phyloP scores from a whole-genome alignment of 30 jellyfish, hydroid and myxozoan species.

The Aurelia aurita region DNA sequence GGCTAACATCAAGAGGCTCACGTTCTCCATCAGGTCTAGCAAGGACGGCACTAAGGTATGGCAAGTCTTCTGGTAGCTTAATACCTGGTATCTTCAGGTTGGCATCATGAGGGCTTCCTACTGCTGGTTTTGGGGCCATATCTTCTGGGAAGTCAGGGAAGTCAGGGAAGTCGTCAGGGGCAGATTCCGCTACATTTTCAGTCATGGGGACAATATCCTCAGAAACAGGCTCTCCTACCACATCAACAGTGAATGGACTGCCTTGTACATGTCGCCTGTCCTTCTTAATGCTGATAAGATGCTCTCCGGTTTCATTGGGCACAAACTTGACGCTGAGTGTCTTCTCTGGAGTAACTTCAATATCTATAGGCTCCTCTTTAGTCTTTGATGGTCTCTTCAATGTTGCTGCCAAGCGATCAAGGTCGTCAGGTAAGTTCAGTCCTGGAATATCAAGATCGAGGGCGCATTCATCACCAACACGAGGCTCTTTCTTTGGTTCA shows the following conservation, averaged over 20 bases:
- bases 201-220: conserved; percentile 67
- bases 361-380: conserved; percentile 89
- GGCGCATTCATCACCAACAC: conserved; percentile 94
- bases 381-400: conserved; percentile 89
- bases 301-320: conserved; percentile 96
- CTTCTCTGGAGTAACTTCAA: conserved; percentile 76
- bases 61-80: conserved; percentile 78
- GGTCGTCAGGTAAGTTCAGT: conserved; percentile 84
- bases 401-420: conserved; percentile 80
- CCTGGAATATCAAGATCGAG: conserved; percentile 93
- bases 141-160: conserved; percentile 47
- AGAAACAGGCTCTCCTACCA: conserved; percentile 79
- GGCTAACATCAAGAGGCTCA: conserved; percentile 86
- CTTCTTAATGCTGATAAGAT: conserved; percentile 83
- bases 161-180: conserved; percentile 52
- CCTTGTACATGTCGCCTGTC: conserved; percentile 91
- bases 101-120: conserved; percentile 87
- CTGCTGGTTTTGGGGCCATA: conserved; percentile 67
- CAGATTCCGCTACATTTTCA: conserved; percentile 30
- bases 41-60: conserved; percentile 78
- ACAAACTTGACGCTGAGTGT: conserved; percentile 87
- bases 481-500: conserved; percentile 73
- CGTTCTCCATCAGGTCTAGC: conserved; percentile 87
- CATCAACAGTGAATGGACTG: conserved; percentile 93
- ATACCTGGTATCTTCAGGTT: conserved; percentile 70